These are phyloP conservation scores for Anagrus nilaparvatae DNA, from an alignment of 1,140 invertebrate species.

Conservation along the genomic window DNA sequence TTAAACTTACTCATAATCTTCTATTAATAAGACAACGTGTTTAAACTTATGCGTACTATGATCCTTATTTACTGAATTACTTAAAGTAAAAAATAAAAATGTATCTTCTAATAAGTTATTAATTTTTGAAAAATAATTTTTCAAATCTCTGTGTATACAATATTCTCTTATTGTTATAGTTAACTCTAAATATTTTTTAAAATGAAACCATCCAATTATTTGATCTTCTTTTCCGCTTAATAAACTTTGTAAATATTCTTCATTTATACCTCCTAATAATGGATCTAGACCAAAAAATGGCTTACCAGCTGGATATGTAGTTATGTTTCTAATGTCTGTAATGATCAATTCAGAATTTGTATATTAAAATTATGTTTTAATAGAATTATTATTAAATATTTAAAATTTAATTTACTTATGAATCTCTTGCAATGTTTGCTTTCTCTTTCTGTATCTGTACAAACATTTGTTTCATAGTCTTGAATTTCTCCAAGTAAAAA, in stretches of 20 bases:
- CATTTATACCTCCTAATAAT: conserved; percentile 46
- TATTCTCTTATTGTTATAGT: conserved; percentile 46
- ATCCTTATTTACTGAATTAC: conserved; percentile 36
- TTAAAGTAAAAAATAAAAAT: conserved; percentile 46
- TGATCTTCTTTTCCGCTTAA: conserved; percentile 42
- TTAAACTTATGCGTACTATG: conserved; percentile 47
- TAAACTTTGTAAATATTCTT: conserved; percentile 41
- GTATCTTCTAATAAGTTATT: conserved; percentile 21
- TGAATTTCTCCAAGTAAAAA: conserved; percentile 52
- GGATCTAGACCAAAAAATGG: too few species aligned
- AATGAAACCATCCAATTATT: conserved; percentile 55
- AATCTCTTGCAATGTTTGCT: conserved; percentile 45
- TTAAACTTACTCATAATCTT: conserved; percentile 23
- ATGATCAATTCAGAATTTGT: conserved; percentile 5
- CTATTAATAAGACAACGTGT: conserved; percentile 37
- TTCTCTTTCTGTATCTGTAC: conserved; percentile 53
- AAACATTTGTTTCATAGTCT: conserved; percentile 50
- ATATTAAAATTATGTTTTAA: background rate
- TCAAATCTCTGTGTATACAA: conserved; percentile 47
- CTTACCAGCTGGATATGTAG: conserved; percentile 42
- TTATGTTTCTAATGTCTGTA: conserved; percentile 45
- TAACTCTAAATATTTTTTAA: conserved; percentile 42
- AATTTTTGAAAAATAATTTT: conserved; percentile 37
- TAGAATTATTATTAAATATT: background rate
- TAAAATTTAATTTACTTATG: conserved; percentile 38